Evolutionary conservation across 2,797 vertebrate genomes (phyloP).

Genomic region (Thunnus albacares): DNA sequence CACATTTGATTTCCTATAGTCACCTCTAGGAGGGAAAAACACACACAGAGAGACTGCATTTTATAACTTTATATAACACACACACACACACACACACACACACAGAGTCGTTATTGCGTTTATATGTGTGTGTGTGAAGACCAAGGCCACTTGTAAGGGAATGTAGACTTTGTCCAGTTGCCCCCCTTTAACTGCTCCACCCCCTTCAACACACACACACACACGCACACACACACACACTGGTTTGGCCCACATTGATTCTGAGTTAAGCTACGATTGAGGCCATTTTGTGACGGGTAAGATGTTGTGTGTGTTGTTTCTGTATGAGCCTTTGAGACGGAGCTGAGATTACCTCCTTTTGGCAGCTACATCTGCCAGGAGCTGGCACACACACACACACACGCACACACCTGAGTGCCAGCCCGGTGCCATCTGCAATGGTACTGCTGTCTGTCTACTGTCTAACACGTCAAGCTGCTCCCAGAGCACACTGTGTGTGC

Average conservation of each 20-base stretch:
- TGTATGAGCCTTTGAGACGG: slow-evolving; percentile 57
- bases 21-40: neutral
- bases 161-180: slow-evolving; percentile 87
- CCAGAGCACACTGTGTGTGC: slow-evolving; percentile 42
- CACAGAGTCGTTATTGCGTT: slow-evolving; percentile 43
- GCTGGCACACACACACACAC: slow-evolving; percentile 33
- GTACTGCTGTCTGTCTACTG: slow-evolving; percentile 58
- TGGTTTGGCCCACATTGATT: slow-evolving; percentile 58
- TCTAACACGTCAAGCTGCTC: slow-evolving; percentile 57
- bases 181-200: slow-evolving; percentile 71
- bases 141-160: slow-evolving; percentile 84
- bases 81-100: slow-evolving; percentile 31
- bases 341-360: slow-evolving; percentile 67
- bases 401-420: slow-evolving; percentile 57
- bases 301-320: slow-evolving; percentile 58
- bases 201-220: slow-evolving; percentile 57
- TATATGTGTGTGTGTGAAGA: slow-evolving; percentile 61
- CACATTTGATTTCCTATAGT: neutral
- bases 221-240: slow-evolving; percentile 49
- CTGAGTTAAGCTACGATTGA: slow-evolving; percentile 55
- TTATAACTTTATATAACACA: slow-evolving; percentile 23
- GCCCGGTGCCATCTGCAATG: slow-evolving; percentile 73
- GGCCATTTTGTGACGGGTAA: slow-evolving; percentile 71
- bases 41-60: slow-evolving; percentile 29
- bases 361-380: slow-evolving; percentile 42